Evolutionary conservation across 2,113 vertebrate species (phyloP).

Genomic region (Pterocles gutturalis): DNA sequence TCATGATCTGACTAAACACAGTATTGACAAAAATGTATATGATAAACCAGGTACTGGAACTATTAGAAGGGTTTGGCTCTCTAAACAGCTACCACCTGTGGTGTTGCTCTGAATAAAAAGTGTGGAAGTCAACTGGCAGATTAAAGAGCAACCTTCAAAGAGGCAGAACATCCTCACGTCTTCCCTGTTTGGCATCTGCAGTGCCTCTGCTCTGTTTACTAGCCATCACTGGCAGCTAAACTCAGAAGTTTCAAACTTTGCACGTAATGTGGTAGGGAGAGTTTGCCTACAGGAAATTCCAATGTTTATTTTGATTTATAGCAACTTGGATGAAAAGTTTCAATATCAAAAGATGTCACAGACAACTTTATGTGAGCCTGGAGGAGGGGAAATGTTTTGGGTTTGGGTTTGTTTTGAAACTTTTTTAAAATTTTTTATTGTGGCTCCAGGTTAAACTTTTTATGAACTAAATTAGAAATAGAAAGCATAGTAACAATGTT

Average conservation of each 20-base stretch:
- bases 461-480: not conserved
- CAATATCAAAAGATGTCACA: fast-evolving
- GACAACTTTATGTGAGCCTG: not conserved
- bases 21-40: not conserved
- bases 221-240: not conserved
- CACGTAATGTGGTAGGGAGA: fast-evolving
- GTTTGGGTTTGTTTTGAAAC: not conserved
- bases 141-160: not conserved
- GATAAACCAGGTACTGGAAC: not conserved
- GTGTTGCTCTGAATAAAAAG: not conserved
- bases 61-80: not conserved
- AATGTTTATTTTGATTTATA: not conserved
- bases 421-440: too few species aligned
- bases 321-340: not conserved
- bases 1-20: not conserved
- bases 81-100: not conserved
- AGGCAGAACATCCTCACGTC: not conserved
- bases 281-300: not conserved
- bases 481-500: not conserved
- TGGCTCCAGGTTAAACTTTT: not conserved
- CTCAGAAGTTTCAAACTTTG: not conserved
- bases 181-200: not conserved
- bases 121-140: not conserved
- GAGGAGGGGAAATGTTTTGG: not conserved
- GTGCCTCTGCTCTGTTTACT: not conserved